Evolutionary conservation across 2,888 invertebrate species (phyloP).

Genomic region (Hirtodrosophila confusa): DNA sequence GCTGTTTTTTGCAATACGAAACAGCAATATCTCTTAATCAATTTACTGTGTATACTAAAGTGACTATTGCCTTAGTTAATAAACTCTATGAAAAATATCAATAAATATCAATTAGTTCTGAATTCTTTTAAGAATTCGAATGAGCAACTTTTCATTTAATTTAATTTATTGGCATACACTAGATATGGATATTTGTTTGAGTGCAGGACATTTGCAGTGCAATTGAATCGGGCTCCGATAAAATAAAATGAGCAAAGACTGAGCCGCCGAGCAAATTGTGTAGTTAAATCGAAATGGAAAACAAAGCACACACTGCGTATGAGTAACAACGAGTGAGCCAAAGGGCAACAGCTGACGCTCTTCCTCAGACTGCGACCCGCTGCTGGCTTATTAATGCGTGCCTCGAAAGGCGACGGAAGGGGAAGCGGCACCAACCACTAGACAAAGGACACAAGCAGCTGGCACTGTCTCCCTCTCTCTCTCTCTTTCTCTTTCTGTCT

Average conservation of each 20-base stretch:
- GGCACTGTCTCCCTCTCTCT: slow-evolving; percentile 16
- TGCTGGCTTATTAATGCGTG: slow-evolving; percentile 40
- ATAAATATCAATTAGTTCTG: too few species aligned
- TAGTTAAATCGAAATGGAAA: slow-evolving; percentile 39
- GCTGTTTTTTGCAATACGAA: too few species aligned
- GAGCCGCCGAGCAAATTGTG: slow-evolving; percentile 34
- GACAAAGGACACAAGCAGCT: slow-evolving; percentile 61
- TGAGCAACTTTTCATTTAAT: too few species aligned
- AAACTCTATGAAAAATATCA: too few species aligned
- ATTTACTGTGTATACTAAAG: too few species aligned
- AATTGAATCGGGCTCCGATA: slow-evolving; percentile 26
- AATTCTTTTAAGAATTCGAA: too few species aligned
- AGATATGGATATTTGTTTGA: too few species aligned
- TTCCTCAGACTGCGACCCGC: background rate
- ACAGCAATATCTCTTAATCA: too few species aligned
- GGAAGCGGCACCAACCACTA: slow-evolving; percentile 31
- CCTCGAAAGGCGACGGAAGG: slow-evolving; percentile 12
- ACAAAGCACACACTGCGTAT: slow-evolving; percentile 48
- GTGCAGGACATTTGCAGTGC: slow-evolving; percentile 40
- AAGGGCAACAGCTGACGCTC: slow-evolving; percentile 39
- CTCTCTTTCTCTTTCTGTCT: background rate
- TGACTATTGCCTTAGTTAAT: too few species aligned
- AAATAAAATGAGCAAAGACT: slow-evolving; percentile 57
- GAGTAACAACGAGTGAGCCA: slow-evolving; percentile 44
- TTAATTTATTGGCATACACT: background rate